Conservation (phyloP, 2,888 invertebrate genomes). For the Lithophane ornitopus region DNA sequence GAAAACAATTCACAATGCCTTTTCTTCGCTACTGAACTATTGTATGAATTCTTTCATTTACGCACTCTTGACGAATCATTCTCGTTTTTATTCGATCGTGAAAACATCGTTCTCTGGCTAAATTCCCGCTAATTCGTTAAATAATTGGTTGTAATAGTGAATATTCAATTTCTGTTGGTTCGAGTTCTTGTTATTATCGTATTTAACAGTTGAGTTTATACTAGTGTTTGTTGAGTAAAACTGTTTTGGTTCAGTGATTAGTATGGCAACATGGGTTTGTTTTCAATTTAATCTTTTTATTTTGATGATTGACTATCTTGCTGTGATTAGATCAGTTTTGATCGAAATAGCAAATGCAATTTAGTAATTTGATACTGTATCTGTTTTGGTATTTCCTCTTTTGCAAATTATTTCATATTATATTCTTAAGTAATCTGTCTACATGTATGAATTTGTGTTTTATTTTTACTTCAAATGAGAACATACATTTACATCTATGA, state of each 20-base stretch:
- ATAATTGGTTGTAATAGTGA: constrained; percentile 6
- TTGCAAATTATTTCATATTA: background rate
- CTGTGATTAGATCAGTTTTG: background rate
- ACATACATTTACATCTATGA: background rate
- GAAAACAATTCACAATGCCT: constrained; percentile 49
- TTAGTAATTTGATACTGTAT: background rate
- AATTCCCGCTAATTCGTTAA: constrained; percentile 13
- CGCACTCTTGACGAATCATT: constrained; percentile 23
- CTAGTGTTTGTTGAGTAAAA: constrained; percentile 10
- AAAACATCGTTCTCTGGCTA: constrained; percentile 23
- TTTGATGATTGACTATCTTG: background rate
- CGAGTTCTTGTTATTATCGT: constrained; percentile 1
- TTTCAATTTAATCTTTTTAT: constrained; percentile 4
- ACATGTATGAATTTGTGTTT: background rate
- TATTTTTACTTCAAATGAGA: background rate
- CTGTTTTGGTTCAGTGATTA: background rate
- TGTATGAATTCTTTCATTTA: constrained; percentile 23
- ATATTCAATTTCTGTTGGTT: background rate
- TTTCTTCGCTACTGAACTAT: constrained; percentile 28
- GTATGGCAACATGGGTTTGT: constrained; percentile 27
- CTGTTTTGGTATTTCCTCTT: background rate
- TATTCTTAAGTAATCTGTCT: background rate
- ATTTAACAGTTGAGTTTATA: constrained; percentile 9
- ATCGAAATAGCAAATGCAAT: background rate
- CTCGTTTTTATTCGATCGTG: constrained; percentile 15